phyloP scores from a whole-genome alignment of 2,113 vertebrate species.

The Danionella cerebrum region DNA sequence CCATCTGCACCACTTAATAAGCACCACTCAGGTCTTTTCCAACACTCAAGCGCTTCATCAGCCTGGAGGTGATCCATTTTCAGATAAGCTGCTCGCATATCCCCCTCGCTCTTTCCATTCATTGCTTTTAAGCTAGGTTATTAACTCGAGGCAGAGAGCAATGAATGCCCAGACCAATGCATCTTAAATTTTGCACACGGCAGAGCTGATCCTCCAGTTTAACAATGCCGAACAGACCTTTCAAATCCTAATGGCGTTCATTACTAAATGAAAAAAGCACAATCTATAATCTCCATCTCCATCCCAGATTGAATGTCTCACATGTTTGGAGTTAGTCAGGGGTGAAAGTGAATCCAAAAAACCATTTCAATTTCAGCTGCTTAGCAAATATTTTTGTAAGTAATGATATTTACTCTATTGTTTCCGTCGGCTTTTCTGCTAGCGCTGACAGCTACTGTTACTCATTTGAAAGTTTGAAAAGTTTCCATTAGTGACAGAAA shows the following conservation, averaged over 20 bases:
- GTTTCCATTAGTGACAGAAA: background rate
- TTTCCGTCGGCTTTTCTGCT: background rate
- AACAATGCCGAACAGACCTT: constrained; percentile 47
- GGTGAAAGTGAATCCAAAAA: constrained; percentile 48
- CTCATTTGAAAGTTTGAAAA: background rate
- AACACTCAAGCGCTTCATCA: constrained; percentile 18
- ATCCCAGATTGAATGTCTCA: background rate
- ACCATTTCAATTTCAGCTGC: constrained; percentile 40
- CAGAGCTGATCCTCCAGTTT: constrained; percentile 30
- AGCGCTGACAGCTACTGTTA: background rate
- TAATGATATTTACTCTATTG: constrained; percentile 51
- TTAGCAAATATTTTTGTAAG: constrained; percentile 55
- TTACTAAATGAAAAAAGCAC: constrained; percentile 35
- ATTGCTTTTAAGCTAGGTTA: constrained; percentile 27
- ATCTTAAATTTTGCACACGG: constrained; percentile 31
- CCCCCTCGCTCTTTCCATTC: constrained; percentile 6
- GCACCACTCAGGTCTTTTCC: background rate
- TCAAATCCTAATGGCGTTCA: constrained; percentile 50
- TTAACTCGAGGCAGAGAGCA: constrained; percentile 32
- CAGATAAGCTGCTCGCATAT: constrained; percentile 33
- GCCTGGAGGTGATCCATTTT: constrained; percentile 36
- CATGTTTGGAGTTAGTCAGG: constrained; percentile 42
- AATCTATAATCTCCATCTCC: constrained; percentile 4
- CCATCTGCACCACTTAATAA: background rate
- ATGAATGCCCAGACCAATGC: constrained; percentile 21